A percentile compares a stretch with the other conserved stretches of the same genome.
These are phyloP conservation scores for Taurulus bubalis DNA, from an alignment of 2,113 vertebrate genomes.

Conservation along the genomic window DNA sequence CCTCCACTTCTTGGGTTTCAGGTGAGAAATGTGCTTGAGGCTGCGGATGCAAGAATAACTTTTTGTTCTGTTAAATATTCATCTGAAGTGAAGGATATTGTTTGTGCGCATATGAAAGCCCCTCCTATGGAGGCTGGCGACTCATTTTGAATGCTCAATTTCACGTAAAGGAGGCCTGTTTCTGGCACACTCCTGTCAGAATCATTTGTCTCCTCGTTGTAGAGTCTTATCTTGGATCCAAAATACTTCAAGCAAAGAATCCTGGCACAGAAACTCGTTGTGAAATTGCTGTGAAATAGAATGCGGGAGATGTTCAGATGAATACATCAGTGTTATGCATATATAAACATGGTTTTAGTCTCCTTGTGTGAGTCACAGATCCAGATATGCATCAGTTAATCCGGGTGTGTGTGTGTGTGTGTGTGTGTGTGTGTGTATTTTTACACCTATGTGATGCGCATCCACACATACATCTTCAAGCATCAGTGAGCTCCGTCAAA, in stretches of 20 bases:
- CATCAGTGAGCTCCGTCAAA: constrained; percentile 19
- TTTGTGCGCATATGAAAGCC: constrained; percentile 16
- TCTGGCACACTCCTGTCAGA: constrained; percentile 37
- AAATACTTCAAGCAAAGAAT: constrained; percentile 68
- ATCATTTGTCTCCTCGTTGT: constrained; percentile 60
- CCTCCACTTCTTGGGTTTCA: constrained; percentile 14
- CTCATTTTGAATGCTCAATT: constrained; percentile 35
- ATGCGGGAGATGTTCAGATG: constrained; percentile 57
- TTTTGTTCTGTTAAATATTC: constrained; percentile 45
- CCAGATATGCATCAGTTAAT: constrained; percentile 64
- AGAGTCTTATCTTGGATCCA: constrained; percentile 65
- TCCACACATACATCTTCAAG: constrained; percentile 38
- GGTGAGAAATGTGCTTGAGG: constrained; percentile 11
- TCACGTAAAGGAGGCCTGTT: constrained; percentile 30
- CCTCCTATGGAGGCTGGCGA: constrained; percentile 13
- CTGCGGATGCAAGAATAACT: constrained; percentile 23
- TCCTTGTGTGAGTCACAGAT: constrained; percentile 67
- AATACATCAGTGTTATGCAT: constrained; percentile 65
- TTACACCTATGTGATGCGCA: constrained; percentile 43
- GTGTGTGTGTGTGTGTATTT: constrained; percentile 30
- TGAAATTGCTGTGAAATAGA: constrained; percentile 77
- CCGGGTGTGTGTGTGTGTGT: constrained; percentile 53
- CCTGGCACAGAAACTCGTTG: constrained; percentile 44
- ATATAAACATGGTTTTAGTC: constrained; percentile 60
- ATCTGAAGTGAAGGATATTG: constrained; percentile 46